phyloP scores from a whole-genome alignment of 2,113 vertebrate genomes.

The Takifugu bimaculatus region DNA sequence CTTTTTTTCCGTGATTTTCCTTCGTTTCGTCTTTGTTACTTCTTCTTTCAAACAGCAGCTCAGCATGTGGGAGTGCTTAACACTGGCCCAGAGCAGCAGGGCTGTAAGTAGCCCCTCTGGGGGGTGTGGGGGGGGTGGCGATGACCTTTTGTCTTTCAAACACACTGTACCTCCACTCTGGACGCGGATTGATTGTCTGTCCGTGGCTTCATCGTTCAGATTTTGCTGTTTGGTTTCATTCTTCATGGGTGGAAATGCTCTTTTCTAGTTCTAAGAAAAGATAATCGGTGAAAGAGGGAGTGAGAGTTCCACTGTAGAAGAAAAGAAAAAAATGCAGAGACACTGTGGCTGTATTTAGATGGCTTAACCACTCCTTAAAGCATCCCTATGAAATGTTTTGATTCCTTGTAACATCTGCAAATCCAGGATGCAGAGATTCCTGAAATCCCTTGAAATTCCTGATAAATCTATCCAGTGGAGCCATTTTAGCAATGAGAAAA shows the following conservation, averaged over 20 bases:
- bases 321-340: background rate
- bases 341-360: background rate
- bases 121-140: constrained; percentile 4
- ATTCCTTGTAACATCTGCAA: too few species aligned
- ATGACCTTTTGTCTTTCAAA: constrained; percentile 35
- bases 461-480: too few species aligned
- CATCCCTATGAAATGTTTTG: too few species aligned
- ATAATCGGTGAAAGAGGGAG: background rate
- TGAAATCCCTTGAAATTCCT: too few species aligned
- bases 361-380: too few species aligned
- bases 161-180: constrained; percentile 13
- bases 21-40: background rate
- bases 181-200: constrained; percentile 31
- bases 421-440: too few species aligned
- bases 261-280: background rate
- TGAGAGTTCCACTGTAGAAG: background rate
- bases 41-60: constrained; percentile 17
- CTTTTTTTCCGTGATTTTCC: background rate
- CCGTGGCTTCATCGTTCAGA: constrained; percentile 15
- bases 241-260: constrained; percentile 4
- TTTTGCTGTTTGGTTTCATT: constrained; percentile 13
- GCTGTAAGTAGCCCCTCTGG: constrained; percentile 16
- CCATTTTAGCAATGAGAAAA: too few species aligned
- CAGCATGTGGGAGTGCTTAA: constrained; percentile 50
- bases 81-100: constrained; percentile 16